A percentile compares a stretch with the other conserved stretches of the same genome.
These are phyloP conservation scores for Colostygia pectinataria DNA, from an alignment of 2,888 invertebrate species.

Conservation along the genomic window DNA sequence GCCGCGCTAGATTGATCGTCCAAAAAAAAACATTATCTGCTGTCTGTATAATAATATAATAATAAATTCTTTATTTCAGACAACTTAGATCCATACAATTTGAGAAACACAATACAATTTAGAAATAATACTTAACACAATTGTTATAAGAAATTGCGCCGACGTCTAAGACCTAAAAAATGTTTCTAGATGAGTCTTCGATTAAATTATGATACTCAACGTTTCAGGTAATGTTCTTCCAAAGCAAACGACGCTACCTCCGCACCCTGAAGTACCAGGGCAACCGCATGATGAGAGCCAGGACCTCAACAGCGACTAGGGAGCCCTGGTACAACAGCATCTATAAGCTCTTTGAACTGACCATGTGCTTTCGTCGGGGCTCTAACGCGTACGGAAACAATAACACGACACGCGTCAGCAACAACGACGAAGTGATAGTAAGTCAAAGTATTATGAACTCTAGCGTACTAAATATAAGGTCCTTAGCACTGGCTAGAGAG, in stretches of 20 bases:
- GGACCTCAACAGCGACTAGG: conserved; percentile 35
- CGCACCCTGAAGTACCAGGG: conserved; percentile 80
- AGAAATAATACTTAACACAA: no score
- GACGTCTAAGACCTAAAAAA: no score
- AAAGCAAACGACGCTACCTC: conserved; percentile 77
- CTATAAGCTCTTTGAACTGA: conserved; percentile 57
- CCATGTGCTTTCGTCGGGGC: conserved; percentile 65
- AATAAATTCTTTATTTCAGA: no score
- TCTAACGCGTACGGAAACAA: conserved; percentile 60
- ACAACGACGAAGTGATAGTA: conserved; percentile 69
- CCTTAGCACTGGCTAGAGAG: no score
- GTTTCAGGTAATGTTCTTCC: conserved; percentile 76
- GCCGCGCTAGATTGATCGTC: no score
- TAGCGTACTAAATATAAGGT: background rate
- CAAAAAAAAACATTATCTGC: no score
- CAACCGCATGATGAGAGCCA: conserved; percentile 63
- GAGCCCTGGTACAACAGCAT: conserved; percentile 54
- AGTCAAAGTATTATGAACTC: conserved; percentile 34
- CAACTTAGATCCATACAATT: no score
- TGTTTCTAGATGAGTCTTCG: no score
- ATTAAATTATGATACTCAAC: no score
- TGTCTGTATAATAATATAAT: no score
- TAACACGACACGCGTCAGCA: conserved; percentile 56
- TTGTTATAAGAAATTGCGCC: no score
- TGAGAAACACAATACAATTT: no score